Percentiles rank a stretch among this genome's conserved stretches.
Conservation (phyloP, 2,113 vertebrate species). For the Cacatua alba region DNA sequence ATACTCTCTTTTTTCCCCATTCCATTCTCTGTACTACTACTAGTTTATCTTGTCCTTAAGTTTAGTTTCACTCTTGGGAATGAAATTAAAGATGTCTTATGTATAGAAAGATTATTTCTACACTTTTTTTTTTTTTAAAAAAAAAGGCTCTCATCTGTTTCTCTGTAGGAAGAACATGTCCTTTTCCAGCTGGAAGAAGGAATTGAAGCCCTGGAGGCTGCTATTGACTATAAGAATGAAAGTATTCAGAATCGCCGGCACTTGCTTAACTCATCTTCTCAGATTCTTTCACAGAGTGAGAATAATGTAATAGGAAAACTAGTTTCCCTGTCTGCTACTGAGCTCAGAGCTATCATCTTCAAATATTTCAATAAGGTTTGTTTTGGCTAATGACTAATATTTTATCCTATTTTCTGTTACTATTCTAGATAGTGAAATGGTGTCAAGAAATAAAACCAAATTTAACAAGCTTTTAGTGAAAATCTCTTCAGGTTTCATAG, state of each 20-base stretch:
- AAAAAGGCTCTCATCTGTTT: conserved; percentile 23
- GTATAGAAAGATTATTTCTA: neutral
- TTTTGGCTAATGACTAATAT: neutral
- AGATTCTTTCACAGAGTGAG: conserved; percentile 71
- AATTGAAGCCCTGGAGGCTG: conserved; percentile 87
- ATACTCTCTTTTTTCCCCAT: neutral
- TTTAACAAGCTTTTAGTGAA: neutral
- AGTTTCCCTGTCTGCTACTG: conserved; percentile 75
- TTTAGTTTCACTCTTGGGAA: neutral
- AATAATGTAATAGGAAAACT: conserved; percentile 81
- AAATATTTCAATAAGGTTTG: conserved; percentile 92
- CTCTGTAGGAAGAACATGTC: conserved; percentile 82
- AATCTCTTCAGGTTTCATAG: neutral
- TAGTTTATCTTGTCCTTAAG: neutral
- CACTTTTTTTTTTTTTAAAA: neutral
- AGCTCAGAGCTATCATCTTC: conserved; percentile 82
- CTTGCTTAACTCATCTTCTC: conserved; percentile 73
- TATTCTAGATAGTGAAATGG: neutral
- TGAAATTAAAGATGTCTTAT: neutral
- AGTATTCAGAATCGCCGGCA: conserved; percentile 79
- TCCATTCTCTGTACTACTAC: neutral
- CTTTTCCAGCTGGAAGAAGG: conserved; percentile 89
- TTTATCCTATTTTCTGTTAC: neutral
- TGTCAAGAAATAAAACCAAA: neutral
- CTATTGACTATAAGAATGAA: conserved; percentile 86